These are phyloP conservation scores for Rhincodon typus DNA, from an alignment of 2,797 vertebrate genomes.

Conservation along the genomic window DNA sequence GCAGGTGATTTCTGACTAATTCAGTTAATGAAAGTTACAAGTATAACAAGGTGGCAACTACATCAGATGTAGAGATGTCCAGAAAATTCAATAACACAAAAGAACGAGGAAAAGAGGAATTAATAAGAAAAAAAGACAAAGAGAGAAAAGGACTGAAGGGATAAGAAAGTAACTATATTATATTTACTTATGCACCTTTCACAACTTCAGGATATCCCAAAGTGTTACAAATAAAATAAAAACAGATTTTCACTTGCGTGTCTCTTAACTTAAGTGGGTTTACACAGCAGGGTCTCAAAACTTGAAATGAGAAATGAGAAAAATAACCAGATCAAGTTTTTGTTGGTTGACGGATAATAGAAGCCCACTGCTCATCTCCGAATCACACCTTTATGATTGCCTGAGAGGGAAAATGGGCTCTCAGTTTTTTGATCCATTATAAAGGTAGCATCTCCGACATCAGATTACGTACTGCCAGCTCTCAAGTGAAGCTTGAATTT, in stretches of 20 bases:
- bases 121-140: not conserved
- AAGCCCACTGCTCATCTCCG: not conserved
- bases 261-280: no score
- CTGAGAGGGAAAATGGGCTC: not conserved
- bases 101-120: not conserved
- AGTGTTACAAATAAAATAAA: not conserved
- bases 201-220: not conserved
- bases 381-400: not conserved
- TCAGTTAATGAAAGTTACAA: not conserved
- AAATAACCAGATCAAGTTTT: not conserved
- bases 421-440: not conserved
- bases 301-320: not conserved
- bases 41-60: not conserved
- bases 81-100: not conserved
- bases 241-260: no score
- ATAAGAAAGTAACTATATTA: not conserved
- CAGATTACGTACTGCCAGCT: not conserved
- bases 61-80: not conserved
- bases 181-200: not conserved
- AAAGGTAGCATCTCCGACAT: not conserved
- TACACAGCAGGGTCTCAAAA: not conserved
- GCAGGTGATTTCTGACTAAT: not conserved
- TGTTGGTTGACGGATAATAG: not conserved
- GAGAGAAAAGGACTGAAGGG: not conserved
- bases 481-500: not conserved